Base-by-base conservation (phyloP, 2,888 invertebrate species). In the Heteropelma amictum region DNA sequence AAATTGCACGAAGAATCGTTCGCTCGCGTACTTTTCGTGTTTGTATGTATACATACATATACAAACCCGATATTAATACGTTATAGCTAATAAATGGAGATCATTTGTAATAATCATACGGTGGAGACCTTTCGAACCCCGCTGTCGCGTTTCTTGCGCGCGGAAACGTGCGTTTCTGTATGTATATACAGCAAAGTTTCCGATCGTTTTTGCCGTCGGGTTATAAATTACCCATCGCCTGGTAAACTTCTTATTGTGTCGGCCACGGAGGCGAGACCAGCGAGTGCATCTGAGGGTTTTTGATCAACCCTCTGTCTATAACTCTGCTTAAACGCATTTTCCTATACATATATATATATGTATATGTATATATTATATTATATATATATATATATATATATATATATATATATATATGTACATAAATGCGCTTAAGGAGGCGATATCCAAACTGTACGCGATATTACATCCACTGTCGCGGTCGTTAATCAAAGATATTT, bases 201-300 rank as follows among this genome's bases (percentile, higher is more conserved):
- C 76, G 80, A 77, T 67, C 81, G 82, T 87, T 87, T 86, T 87
- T 87, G 85, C 82, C 77, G 85, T 86, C 80, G 82, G 60, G 86
- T 86, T 86, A 87, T 87, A 87, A 87, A 87, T 87, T 87, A 86
- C 85, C 87, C 85, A 85, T 86, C 83, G 85, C 54, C 33, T 80
- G 83, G 86, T 87, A 54, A 70, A 87, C 86, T 87, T 87, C 86
- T 87, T 87, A 87, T 86, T 86, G 85, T 69, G 53, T 63, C 82
- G 80, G 81, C 80, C 80, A 83, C 26, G 75, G 82, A 80, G 77
- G 83, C 83, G 81, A 82, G 47, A 28, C 47, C 26, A 51, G 80
- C 83, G 86, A 87, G 85, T 87, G 87, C 82, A 84, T 83, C 83
- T 85, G 87, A 87, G 85, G 83, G 85, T 80, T 12, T 84, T 84